Base-by-base conservation (phyloP, 2,797 vertebrate genomes). In the Arctocebus calabarensis region DNA sequence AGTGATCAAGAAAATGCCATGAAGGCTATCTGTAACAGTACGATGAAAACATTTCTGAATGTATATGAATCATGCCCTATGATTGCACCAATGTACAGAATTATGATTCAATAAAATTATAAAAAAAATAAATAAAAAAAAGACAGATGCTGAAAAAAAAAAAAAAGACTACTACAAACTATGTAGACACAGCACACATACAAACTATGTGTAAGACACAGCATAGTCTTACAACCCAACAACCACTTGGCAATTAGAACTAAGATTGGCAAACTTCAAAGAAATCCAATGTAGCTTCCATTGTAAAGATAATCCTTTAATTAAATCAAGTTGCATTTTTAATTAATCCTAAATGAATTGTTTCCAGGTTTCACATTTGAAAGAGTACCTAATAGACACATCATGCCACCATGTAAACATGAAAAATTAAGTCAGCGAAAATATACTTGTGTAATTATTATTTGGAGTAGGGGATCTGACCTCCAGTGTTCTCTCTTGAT, bases 311-410 rank as follows among this genome's bases (percentile, higher is more conserved):
- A 88, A 92, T 89, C 70, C n/a, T 73, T 61, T 90, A 81, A 64
- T 83, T 70, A 94, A 96, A 91, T 81, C 86, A 94, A 95, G 48
- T 89, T 81, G n/a, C 43, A 85, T 48, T 89, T 88, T 64, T 68
- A 95, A 94, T 94, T 62, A 90, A 95, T 48, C 12, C 22, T 89
- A 94, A 93, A 73, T 61, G 34, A 94, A 92, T 71, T 88, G 84
- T 57, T 96, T 14, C 68, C 57, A 62, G 87, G 48, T 55, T 19
- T 62, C 8, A 70, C 2, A 84, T 52, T 79, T 82, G 84, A 68
- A 86, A 74, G 8, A 25, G 11, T 37, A 19, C 22, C n/a, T 84
- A 45, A 84, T 0, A 59, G 57, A 81, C 23, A 89, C 9, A 70
- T 27, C 2, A 43, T 34, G 11, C 23, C 66, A 55, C 40, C 20